Evolutionary conservation across 92 coral and sea anemone species (phyloP), one percentile per base, ranked within the genome.

Genomic region (Palythoa grandiflora): DNA sequence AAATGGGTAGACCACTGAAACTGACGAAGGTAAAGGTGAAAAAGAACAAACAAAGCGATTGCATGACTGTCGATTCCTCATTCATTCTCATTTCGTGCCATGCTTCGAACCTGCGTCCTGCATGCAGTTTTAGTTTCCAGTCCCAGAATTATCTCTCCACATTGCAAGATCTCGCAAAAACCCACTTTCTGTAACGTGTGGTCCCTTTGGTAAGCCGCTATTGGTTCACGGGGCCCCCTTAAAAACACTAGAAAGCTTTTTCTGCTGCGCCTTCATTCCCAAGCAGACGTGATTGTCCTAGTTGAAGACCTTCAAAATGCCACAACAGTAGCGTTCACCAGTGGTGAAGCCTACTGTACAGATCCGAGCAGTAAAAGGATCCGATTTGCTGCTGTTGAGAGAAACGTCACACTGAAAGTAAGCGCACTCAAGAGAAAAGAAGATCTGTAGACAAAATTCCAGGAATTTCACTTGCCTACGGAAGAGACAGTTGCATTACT

Each of bases 201-300:
- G 74, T 20, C 47, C 74, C 36, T 70, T 20, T 70, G 74, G 74
- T 37, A 70, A 70, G 38, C 74, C 21, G 44, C 74, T 70, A 2
- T 37, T 70, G 40, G 38, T 70, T 35, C 38, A 70, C 35, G 21
- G 6, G 47, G 35, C 39, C 48, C 75, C 75, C 48, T 71, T 1
- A 78, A 57, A 1, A 38, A 37, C 0, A 37, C 6, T 15, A 54
- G 28, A 28, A 55, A 71, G 48, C 75, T 71, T 37, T 14, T 71
- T 13, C 75, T 28, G 85, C 77, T 83, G 77, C 87, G 87, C 40
- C 87, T 83, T 38, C 87, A 83, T 38, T 83, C 87, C 87, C 87
- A 75, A 57, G 87, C 87, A 16, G 87, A 83, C 35, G 87, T 61
- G 11, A 57, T 21, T 38, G 78, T 83, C 87, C 87, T 83, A 36